A percentile compares a stretch with the other conserved stretches of the same genome.
Conservation (phyloP, 1,140 invertebrate species). For the Phenacoccus solenopsis region DNA sequence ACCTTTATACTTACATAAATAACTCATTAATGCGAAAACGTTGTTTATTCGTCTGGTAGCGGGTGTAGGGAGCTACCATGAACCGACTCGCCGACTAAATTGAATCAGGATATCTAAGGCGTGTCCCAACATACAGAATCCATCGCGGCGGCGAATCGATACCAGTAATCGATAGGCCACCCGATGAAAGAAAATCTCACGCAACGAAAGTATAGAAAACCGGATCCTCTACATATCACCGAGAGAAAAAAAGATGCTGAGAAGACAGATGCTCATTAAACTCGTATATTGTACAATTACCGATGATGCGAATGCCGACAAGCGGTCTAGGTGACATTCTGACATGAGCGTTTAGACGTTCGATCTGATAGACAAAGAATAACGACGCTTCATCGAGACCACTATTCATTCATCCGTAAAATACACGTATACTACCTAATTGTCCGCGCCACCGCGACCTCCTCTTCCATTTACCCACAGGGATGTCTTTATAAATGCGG, state of each 20-base stretch:
- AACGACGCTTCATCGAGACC: background rate
- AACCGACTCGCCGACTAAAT: no score
- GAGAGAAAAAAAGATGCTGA: background rate
- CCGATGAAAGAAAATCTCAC: no score
- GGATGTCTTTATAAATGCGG: no score
- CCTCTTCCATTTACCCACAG: background rate
- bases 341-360: background rate
- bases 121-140: no score
- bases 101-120: no score
- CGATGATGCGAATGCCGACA: background rate
- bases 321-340: constrained; percentile 1
- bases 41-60: no score
- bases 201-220: no score
- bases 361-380: background rate
- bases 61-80: no score
- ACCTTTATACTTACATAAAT: background rate
- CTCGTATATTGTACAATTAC: background rate
- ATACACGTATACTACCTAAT: background rate
- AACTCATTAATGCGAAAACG: background rate
- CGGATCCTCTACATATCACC: background rate
- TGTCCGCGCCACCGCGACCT: background rate
- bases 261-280: background rate
- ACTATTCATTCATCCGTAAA: background rate
- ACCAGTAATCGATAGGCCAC: no score
- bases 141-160: no score